Percentiles rank a stretch among this genome's conserved stretches.
Conservation (phyloP, 2,113 vertebrate genomes). For the Callipepla squamata region DNA sequence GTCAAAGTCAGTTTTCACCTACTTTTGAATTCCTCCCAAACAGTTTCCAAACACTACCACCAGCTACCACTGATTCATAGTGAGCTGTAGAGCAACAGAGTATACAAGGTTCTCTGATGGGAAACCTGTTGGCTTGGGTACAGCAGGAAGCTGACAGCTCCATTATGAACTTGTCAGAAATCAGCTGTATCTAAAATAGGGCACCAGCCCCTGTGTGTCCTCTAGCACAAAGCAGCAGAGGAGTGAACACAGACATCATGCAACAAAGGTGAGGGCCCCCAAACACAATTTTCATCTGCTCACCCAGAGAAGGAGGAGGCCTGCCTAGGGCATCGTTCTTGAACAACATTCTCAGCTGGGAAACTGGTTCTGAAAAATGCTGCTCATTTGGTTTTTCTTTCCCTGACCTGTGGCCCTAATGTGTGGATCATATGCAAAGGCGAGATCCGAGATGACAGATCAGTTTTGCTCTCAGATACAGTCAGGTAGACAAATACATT, state of each 20-base stretch:
- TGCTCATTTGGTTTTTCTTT: slow-evolving; percentile 44
- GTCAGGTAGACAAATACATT: slow-evolving; percentile 43
- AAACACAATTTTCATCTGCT: slow-evolving; percentile 21
- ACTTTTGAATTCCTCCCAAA: background rate
- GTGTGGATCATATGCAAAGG: slow-evolving; percentile 32
- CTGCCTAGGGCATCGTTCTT: slow-evolving; percentile 35
- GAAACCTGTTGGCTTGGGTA: background rate
- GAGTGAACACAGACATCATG: background rate
- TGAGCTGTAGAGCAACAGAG: background rate
- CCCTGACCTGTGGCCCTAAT: background rate
- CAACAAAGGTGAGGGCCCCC: background rate
- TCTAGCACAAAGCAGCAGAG: background rate
- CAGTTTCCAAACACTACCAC: background rate
- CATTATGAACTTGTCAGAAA: background rate
- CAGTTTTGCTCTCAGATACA: slow-evolving; percentile 33
- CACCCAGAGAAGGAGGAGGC: background rate
- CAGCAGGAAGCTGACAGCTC: slow-evolving; percentile 20
- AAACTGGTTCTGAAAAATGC: slow-evolving; percentile 51
- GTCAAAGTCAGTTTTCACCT: background rate
- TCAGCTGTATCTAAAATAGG: background rate
- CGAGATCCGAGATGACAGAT: slow-evolving; percentile 52
- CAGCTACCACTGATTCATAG: background rate
- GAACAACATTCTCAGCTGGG: background rate
- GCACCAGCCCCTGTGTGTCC: background rate
- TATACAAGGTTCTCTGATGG: background rate